A percentile compares a stretch with the other conserved stretches of the same genome.
These are phyloP conservation scores for Chiloscyllium punctatum DNA, from an alignment of 2,797 vertebrate genomes.

Conservation along the genomic window DNA sequence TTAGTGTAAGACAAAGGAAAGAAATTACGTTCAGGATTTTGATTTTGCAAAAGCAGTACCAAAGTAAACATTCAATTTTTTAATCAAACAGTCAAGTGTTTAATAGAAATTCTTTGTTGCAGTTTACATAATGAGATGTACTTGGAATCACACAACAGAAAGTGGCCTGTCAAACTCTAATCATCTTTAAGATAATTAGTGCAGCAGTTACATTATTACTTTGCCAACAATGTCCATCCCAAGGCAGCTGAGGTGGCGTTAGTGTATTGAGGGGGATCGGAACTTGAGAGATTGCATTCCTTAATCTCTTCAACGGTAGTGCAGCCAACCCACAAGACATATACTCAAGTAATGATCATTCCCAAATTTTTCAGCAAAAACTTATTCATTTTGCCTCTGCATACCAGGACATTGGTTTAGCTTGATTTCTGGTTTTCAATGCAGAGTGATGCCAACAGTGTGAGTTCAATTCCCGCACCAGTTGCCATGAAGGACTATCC, in stretches of 20 bases:
- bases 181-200: not conserved
- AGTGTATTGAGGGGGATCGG: not conserved
- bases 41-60: not conserved
- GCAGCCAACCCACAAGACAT: not conserved
- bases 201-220: not conserved
- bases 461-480: too few relatives aligned
- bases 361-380: too few relatives aligned
- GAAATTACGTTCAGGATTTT: not conserved
- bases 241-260: not conserved
- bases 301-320: not conserved
- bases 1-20: not conserved
- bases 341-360: not conserved
- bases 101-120: not conserved
- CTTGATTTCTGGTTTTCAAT: too few relatives aligned
- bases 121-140: not conserved
- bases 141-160: not conserved
- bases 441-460: too few relatives aligned
- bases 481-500: too few relatives aligned
- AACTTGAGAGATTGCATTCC: not conserved
- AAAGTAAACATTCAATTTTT: not conserved
- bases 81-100: not conserved
- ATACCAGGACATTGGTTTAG: too few relatives aligned
- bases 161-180: not conserved
- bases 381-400: too few relatives aligned
- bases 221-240: not conserved